These are phyloP conservation scores for Magallana nippona DNA, from an alignment of 2,888 invertebrate genomes.

Conservation along the genomic window DNA sequence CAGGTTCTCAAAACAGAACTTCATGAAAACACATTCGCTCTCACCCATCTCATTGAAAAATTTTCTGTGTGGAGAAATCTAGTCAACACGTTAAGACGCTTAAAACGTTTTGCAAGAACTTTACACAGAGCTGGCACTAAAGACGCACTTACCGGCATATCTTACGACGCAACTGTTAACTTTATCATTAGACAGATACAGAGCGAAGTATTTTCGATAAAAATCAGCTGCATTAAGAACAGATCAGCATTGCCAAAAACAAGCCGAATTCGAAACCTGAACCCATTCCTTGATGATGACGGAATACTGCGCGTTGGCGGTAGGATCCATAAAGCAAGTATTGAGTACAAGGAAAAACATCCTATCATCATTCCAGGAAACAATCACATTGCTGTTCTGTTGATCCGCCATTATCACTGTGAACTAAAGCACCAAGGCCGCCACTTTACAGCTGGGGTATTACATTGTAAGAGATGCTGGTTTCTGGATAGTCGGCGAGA, in stretches of 20 bases:
- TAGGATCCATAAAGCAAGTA: too few species aligned
- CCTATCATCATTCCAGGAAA: not conserved
- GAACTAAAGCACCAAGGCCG: not conserved
- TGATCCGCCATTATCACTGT: not conserved
- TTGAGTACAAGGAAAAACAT: not conserved
- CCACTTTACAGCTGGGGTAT: constrained; percentile 52
- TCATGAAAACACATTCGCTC: too few species aligned
- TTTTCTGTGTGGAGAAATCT: too few species aligned
- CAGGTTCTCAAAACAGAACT: too few species aligned
- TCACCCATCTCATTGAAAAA: too few species aligned
- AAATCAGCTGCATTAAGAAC: constrained; percentile 19
- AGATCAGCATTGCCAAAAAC: constrained; percentile 30
- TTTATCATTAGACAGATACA: too few species aligned
- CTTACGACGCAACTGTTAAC: too few species aligned
- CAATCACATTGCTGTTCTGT: not conserved
- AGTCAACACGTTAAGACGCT: too few species aligned
- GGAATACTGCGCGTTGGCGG: constrained; percentile 52
- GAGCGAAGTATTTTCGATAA: constrained; percentile 40
- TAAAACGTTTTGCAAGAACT: too few species aligned
- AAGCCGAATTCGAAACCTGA: constrained; percentile 44
- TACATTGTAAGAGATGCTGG: constrained; percentile 54
- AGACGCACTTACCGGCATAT: too few species aligned
- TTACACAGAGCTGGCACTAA: too few species aligned
- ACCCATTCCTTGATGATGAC: constrained; percentile 46
- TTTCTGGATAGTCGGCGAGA: constrained; percentile 55